A percentile compares a stretch with the other conserved stretches of the same genome.
Evolutionary conservation across 2,888 invertebrate genomes (phyloP).

Genomic region (Rhabditoides inermis): DNA sequence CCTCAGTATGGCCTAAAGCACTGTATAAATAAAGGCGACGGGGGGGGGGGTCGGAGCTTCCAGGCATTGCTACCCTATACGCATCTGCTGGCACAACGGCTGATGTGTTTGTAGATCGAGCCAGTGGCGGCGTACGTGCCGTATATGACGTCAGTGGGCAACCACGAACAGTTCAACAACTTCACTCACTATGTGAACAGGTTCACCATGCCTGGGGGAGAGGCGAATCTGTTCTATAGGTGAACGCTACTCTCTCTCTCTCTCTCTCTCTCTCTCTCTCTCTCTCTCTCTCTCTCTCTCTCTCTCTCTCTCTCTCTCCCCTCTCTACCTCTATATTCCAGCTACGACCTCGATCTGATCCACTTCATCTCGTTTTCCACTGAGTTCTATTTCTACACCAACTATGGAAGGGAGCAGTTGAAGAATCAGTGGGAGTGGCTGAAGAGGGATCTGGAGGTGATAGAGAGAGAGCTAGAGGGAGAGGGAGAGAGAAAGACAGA

Average conservation of each 20-base stretch:
- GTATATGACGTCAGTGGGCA: slow-evolving; percentile 74
- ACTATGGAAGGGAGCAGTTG: slow-evolving; percentile 71
- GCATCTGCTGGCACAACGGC: no score
- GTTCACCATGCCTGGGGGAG: slow-evolving; percentile 73
- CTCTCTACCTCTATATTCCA: slow-evolving; percentile 55
- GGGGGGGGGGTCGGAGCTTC: no score
- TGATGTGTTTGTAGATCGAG: no score
- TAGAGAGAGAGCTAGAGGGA: no score
- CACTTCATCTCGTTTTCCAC: slow-evolving; percentile 86
- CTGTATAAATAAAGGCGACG: no score
- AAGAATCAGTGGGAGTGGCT: slow-evolving; percentile 48
- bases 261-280: no score
- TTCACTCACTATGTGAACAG: slow-evolving; percentile 85
- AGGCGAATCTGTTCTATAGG: slow-evolving; percentile 52
- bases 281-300: no score
- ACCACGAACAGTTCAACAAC: slow-evolving; percentile 42
- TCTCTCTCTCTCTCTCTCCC: no score
- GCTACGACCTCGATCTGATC: slow-evolving; percentile 78
- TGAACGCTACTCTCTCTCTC: no score
- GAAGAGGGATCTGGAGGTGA: slow-evolving; percentile 37
- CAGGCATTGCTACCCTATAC: no score
- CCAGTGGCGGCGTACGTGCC: slow-evolving; percentile 79
- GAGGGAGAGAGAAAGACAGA: no score
- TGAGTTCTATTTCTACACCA: slow-evolving; percentile 83
- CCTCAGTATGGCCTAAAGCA: no score